phyloP scores from a whole-genome alignment of 2,888 invertebrate species.

The Meiosimyza decipiens region DNA sequence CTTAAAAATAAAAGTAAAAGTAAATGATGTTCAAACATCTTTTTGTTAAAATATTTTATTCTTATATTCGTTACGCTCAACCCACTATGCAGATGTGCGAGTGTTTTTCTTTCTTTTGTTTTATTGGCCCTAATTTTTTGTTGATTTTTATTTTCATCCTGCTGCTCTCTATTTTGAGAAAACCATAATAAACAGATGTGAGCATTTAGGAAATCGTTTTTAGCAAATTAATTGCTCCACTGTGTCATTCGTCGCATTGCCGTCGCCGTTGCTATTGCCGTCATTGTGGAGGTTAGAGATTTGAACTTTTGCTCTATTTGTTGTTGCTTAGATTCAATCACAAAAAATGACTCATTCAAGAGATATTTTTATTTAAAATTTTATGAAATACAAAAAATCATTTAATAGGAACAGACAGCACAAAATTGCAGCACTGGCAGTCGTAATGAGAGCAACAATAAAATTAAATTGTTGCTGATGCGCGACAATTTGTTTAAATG shows the following conservation, averaged over 20 bases:
- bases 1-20: too few relatives aligned
- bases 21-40: not conserved
- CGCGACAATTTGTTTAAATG: slow-evolving; percentile 45
- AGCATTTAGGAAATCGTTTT: slow-evolving; percentile 25
- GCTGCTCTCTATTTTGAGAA: not conserved
- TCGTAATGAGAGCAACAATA: slow-evolving; percentile 6
- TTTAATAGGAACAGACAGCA: slow-evolving; percentile 8
- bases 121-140: not conserved
- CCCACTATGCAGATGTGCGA: not conserved
- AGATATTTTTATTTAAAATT: slow-evolving; percentile 30
- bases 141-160: not conserved
- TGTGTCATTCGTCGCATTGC: not conserved
- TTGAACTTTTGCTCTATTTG: slow-evolving; percentile 38
- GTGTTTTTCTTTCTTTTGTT: not conserved
- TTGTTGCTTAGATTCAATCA: slow-evolving; percentile 10
- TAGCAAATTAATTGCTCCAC: slow-evolving; percentile 20
- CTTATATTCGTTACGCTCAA: not conserved
- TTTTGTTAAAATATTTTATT: not conserved
- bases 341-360: slow-evolving; percentile 23
- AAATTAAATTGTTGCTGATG: not conserved
- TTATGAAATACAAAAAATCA: not conserved
- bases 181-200: slow-evolving; percentile 12
- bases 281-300: slow-evolving; percentile 15
- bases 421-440: slow-evolving; percentile 8
- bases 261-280: not conserved